These are phyloP conservation scores for Gymnorhina tibicen DNA, from an alignment of 2,113 vertebrate genomes.

Conservation along the genomic window DNA sequence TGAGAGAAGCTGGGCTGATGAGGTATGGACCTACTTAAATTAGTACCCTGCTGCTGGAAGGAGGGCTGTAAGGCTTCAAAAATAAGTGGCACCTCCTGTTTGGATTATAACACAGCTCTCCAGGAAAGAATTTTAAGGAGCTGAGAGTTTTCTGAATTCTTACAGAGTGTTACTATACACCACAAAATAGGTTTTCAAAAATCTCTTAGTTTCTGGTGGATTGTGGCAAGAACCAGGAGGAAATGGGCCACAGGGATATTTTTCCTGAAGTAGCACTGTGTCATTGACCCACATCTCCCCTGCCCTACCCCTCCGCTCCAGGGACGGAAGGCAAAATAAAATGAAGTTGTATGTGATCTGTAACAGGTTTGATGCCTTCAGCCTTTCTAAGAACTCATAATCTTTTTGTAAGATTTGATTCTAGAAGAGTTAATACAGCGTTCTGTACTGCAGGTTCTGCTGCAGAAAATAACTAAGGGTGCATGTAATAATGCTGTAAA, in stretches of 20 bases:
- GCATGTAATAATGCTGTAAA: neutral
- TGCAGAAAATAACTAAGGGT: neutral
- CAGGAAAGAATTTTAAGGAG: neutral
- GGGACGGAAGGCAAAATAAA: neutral
- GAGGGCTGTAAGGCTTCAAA: neutral
- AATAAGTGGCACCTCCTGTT: neutral
- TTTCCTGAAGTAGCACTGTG: neutral
- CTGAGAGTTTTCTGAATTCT: neutral
- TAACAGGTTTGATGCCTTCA: neutral
- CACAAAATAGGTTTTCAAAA: neutral
- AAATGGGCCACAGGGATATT: neutral
- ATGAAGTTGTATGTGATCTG: neutral
- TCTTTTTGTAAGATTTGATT: neutral
- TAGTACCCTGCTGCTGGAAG: neutral
- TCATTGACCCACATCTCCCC: neutral
- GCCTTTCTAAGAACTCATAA: neutral
- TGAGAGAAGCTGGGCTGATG: neutral
- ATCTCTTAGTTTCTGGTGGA: neutral
- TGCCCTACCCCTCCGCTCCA: fast-evolving
- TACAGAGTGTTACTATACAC: neutral
- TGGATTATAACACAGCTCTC: neutral
- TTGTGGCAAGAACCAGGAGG: neutral
- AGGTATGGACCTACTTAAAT: neutral
- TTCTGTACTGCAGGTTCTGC: neutral
- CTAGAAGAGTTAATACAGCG: neutral